Evolutionary conservation across 1,140 invertebrate species (phyloP).

Genomic region (Dolichoris vasculosae): DNA sequence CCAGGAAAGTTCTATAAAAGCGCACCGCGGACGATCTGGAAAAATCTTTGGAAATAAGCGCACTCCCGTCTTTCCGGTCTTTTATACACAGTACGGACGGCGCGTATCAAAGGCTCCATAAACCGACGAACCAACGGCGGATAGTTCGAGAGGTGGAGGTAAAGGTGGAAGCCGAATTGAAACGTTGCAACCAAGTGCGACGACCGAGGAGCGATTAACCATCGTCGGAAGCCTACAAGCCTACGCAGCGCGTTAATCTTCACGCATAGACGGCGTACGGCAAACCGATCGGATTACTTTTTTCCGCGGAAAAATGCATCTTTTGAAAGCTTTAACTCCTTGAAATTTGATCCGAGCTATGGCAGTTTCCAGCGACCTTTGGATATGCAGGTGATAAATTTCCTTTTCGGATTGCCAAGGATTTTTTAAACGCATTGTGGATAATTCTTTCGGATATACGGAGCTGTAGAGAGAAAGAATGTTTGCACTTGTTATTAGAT

Average conservation of each 20-base stretch:
- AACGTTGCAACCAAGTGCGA: too few species aligned
- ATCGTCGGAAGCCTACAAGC: not conserved
- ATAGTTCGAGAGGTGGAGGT: not conserved
- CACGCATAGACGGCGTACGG: not conserved
- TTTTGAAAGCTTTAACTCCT: not conserved
- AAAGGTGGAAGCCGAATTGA: conserved; percentile 23
- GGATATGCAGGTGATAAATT: not conserved
- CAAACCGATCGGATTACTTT: conserved; percentile 36
- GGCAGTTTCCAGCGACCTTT: not conserved
- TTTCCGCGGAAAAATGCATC: conserved; percentile 31
- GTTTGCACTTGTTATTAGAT: not conserved
- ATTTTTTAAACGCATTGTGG: conserved; percentile 8
- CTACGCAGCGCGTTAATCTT: conserved; percentile 16
- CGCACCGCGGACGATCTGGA: not conserved
- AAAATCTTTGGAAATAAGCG: not conserved
- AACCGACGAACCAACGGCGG: too few species aligned
- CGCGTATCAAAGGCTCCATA: too few species aligned
- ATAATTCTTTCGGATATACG: not conserved
- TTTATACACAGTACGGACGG: too few species aligned
- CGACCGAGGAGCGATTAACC: conserved; percentile 26
- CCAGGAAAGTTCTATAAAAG: too few species aligned
- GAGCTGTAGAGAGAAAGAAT: not conserved
- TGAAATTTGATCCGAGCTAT: conserved; percentile 3
- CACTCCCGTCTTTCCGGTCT: too few species aligned
- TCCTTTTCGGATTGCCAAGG: not conserved